Base-by-base conservation (phyloP, 2,888 invertebrate species). In the Tethea ocularis region DNA sequence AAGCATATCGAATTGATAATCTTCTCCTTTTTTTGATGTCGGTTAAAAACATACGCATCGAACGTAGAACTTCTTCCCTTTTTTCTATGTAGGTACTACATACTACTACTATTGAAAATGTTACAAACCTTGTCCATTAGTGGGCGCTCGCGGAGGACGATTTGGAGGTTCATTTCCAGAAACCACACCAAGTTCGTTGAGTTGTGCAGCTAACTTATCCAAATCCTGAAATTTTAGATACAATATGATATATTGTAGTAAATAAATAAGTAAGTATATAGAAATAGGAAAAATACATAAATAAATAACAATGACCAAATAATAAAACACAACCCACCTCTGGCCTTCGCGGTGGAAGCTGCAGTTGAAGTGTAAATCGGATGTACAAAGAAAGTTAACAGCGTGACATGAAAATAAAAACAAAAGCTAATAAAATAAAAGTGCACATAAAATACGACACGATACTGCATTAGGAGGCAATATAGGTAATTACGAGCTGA, bases 131-230 rank as follows among this genome's bases (percentile, higher is more conserved):
- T 93, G 93, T 66, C 93, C 93, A 66, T 89, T 93, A 61, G 91
- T 89, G 11, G 89, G 93, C 8, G 91, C 93, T 15, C 89, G 84
- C 52, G 91, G 93, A 22, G 91, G 93, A 68, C 89, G 79, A 64
- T 89, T 91, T 0, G 93, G 96, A 72, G 96, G 94, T 70, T 96
- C 96, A 74, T 95, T 96, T 70, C 95, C 95, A 67, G 95, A 95
- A 77, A 95, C 95, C 80, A 96, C 96, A 77, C 97, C 98, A 84
- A 99, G 95, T 93, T 98, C 97, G 93, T 97, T 98, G 85, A 99
- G 95, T 92, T 99, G 98, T 82, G 98, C 98, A 68, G 99, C 99
- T 87, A 99, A 93, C 87, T 97, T 97, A 93, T 99, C 99, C 94
- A 99, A 95, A 93, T 99, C 99, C 98, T 99, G 94, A 71, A 91